Conservation (phyloP, 2,113 vertebrate species). For the Hippolais icterina region DNA sequence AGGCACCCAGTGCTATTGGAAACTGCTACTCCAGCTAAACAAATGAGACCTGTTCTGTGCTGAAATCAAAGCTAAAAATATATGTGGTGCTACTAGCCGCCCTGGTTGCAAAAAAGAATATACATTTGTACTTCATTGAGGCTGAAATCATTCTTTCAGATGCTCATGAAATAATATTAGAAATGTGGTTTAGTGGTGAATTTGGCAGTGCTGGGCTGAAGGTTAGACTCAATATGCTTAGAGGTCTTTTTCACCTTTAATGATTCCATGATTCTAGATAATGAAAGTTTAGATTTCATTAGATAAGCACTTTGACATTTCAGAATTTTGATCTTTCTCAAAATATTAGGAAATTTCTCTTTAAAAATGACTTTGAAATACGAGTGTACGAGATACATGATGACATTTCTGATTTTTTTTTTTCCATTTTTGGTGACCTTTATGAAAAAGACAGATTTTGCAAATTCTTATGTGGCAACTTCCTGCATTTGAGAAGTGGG, state of each 20-base stretch:
- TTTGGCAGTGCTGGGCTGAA: neutral
- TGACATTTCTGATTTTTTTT: neutral
- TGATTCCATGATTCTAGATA: neutral
- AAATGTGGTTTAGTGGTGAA: neutral
- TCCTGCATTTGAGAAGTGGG: neutral
- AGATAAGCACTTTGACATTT: neutral
- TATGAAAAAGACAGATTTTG: neutral
- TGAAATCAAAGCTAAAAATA: neutral
- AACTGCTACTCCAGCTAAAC: neutral
- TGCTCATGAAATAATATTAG: neutral
- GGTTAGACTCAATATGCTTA: neutral
- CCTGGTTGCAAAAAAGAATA: neutral
- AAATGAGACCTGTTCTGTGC: neutral
- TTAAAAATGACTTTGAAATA: neutral
- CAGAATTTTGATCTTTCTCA: neutral
- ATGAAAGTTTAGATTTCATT: neutral
- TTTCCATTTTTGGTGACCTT: neutral
- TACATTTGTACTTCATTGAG: neutral
- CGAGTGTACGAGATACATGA: fast-evolving
- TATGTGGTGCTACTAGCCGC: neutral
- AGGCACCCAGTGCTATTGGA: neutral
- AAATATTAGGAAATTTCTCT: neutral
- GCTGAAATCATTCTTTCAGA: neutral
- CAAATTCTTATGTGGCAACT: neutral
- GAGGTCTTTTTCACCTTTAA: neutral